These are phyloP conservation scores for Haliclona indistincta DNA, from an alignment of 37 sponge, comb jelly and placozoan species.

Conservation along the genomic window DNA sequence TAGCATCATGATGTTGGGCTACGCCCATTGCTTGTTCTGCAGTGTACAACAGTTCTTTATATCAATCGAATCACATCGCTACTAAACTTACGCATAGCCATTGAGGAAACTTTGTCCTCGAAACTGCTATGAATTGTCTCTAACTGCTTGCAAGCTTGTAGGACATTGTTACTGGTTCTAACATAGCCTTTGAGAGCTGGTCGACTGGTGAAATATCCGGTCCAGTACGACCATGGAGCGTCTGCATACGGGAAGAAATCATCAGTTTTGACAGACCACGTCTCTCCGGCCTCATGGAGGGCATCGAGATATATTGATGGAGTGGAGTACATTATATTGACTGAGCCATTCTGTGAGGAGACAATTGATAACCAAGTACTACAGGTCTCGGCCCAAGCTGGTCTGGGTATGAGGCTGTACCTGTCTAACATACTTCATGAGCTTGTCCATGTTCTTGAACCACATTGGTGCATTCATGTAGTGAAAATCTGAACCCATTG, in stretches of 20 bases:
- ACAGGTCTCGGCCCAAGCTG: neutral
- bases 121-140: conserved; percentile 40
- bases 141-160: conserved; percentile 91
- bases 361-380: neutral
- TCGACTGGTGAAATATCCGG: conserved; percentile 94
- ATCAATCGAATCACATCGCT: too few species aligned
- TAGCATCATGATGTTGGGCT: conserved; percentile 97
- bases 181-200: conserved; percentile 94
- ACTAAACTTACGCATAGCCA: conserved; percentile 1
- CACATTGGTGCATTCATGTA: conserved; percentile 75
- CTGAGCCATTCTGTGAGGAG: conserved; percentile 23
- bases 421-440: conserved; percentile 82
- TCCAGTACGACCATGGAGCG: conserved; percentile 82
- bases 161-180: conserved; percentile 71
- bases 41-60: too few species aligned
- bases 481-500: conserved; percentile 95
- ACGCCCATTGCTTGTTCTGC: conserved; percentile 88
- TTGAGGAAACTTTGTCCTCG: neutral
- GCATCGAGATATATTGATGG: conserved; percentile 86
- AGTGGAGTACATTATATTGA: conserved; percentile 95
- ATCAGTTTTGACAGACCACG: conserved; percentile 84
- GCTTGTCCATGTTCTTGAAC: conserved; percentile 91
- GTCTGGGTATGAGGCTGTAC: too few species aligned
- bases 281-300: conserved; percentile 49
- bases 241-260: conserved; percentile 98